These are phyloP conservation scores for Apamea anceps DNA, from an alignment of 2,888 invertebrate genomes.

Conservation along the genomic window DNA sequence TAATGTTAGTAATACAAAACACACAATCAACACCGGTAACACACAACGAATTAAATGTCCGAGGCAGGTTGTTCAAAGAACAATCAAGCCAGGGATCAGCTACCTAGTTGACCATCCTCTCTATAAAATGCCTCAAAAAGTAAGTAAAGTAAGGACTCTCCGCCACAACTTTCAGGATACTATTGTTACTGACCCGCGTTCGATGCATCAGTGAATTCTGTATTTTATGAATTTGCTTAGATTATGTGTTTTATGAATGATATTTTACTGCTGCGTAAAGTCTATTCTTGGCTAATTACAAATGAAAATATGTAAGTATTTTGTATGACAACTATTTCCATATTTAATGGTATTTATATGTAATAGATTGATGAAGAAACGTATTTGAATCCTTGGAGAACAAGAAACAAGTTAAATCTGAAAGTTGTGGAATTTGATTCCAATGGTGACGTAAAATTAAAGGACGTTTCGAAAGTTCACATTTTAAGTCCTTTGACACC, in stretches of 20 bases:
- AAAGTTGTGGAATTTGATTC: constrained; percentile 75
- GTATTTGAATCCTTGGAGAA: constrained; percentile 79
- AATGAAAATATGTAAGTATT: constrained; percentile 1
- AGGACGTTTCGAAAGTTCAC: constrained; percentile 49
- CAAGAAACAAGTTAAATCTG: constrained; percentile 60
- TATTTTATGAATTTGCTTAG: not conserved
- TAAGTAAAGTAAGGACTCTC: too few species aligned
- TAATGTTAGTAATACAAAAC: too few species aligned
- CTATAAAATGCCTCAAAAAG: too few species aligned
- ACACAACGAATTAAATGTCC: too few species aligned
- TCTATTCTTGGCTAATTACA: not conserved
- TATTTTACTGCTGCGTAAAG: not conserved
- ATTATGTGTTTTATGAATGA: not conserved
- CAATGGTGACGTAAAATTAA: constrained; percentile 70
- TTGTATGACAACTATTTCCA: constrained; percentile 18
- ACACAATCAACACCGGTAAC: too few species aligned
- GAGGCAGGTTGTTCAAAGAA: too few species aligned
- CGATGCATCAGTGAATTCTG: too few species aligned
- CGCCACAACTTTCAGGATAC: too few species aligned
- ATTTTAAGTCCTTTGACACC: constrained; percentile 52
- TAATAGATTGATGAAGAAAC: constrained; percentile 68
- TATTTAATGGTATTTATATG: constrained; percentile 32
- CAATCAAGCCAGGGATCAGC: too few species aligned
- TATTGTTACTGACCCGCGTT: too few species aligned
- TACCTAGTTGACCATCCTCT: too few species aligned